Evolutionary conservation across 2,113 vertebrate species (phyloP), one percentile per base, ranked within the genome.

Genomic region (Oncorhynchus gorbuscha): DNA sequence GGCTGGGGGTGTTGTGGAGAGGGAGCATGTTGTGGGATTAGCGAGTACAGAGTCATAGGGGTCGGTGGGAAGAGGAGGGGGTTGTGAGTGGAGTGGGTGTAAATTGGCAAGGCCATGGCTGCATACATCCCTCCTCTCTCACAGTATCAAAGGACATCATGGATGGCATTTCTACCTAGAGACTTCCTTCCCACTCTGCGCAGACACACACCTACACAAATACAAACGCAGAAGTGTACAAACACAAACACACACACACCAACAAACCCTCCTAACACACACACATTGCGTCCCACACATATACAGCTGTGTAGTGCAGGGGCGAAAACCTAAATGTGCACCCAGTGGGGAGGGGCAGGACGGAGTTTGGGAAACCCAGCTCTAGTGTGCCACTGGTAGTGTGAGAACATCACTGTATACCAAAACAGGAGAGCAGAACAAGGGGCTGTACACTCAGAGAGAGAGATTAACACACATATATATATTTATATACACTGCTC

Each of bases 381-480:
- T 73, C 72, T 69, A 79, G 68, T 71, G 73, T 80, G 82, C 70
- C 62, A 73, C 81, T 83, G 78, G 71, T 77, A 79, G 59, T 62
- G 73, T 71, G 73, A 78, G 83, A 74, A 77, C 72, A 77, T 79
- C 74, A 76, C 73, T 83, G 79, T 30, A 80, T 78, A 55, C 51
- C 68, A 75, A 73, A 70, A 79, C 65, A 70, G 68, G 69, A 75
- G 58, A 74, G 49, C 51, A 66, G 7, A 26, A 76, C 67, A 64
- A 76, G 61, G 79, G 79, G 75, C 75, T 80, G 76, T 69, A 78
- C 77, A 74, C 76, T 83, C 80, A 84, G 78, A 35, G 5, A 86
- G 75, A 69, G 20, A 35, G 5, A 35, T 35, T 35, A 6, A 32
- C 30, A 32, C 30, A 32, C 30, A 32, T 1, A 32, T 0, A 32